Evolutionary conservation across 2,888 invertebrate species (phyloP), one percentile per base, ranked within the genome.

Genomic region (Pocota personata): DNA sequence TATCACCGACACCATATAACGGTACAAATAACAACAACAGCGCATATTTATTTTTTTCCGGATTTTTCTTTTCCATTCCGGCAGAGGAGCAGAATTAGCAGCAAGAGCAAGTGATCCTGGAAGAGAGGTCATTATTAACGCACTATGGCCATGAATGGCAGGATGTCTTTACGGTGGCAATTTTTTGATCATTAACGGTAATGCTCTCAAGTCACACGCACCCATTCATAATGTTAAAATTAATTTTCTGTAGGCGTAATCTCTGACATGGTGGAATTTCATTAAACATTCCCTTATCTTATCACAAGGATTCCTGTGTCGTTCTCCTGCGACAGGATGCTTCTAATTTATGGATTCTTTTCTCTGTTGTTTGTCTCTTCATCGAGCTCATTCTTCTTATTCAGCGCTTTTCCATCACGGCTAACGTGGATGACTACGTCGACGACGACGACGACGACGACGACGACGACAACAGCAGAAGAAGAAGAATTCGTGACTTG

Each of bases 311-410:
- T 67, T 48, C 48, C 24, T 21, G 10, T 35, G 32, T 32, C 32
- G n/a, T 46, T 19, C 16, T 64, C 79, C 52, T 32, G 67, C 48
- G 72, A 77, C 73, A 83, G 62, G 73, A 83, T 64, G 62, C 69
- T 57, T 79, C 73, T 79, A 75, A 84, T 84, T 84, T 84, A 84
- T 84, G 79, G 79, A 79, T 84, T 79, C 75, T 69, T 14, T 69
- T 62, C 62, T 69, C 35, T 32, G 50, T 46, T 75, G 71, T 78
- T 55, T 67, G 67, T 78, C 35, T 71, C 77, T 57, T 52, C 37
- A 50, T 37, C 40, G 50, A 35, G 30, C 21, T 55, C 35, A 71
- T 78, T 71, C 52, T 69, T 78, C 69, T 69, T 62, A 46, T 50
- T 71, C 46, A 71, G 78, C 46, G 40, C 10, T 48, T 58, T 76